Conservation (phyloP, 1,140 invertebrate species). For the Lucilia sericata region DNA sequence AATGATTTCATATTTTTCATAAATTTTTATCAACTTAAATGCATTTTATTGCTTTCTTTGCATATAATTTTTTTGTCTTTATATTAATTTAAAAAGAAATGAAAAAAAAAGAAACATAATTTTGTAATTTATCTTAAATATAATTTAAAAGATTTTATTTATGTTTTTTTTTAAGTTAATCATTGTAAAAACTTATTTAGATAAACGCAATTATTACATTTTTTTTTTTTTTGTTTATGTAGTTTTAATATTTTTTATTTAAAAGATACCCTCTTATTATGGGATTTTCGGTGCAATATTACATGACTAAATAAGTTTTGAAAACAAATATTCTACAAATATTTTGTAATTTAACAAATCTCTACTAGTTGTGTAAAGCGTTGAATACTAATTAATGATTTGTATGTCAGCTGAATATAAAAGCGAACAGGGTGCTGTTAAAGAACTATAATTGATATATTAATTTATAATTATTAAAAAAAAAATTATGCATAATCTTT, state of each 20-base stretch:
- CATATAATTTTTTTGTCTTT: neutral
- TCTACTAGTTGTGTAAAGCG: neutral
- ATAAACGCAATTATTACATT: neutral
- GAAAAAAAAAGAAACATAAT: neutral
- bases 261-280: neutral
- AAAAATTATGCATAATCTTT: too few species aligned
- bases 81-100: neutral
- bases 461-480: neutral
- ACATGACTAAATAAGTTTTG: neutral
- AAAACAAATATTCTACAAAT: neutral
- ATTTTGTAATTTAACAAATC: neutral
- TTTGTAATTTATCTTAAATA: neutral
- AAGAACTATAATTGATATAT: neutral
- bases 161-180: neutral
- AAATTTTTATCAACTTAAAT: neutral
- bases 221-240: neutral
- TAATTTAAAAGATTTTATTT: neutral
- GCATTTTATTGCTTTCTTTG: conserved; percentile 13
- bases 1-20: neutral
- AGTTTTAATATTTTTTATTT: neutral
- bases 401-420: neutral
- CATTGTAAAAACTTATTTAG: neutral
- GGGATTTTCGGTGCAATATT: conserved; percentile 23
- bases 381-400: neutral
- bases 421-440: conserved; percentile 25